Conservation (phyloP, 1,140 invertebrate genomes). For the Macrosteles quadrilineatus region DNA sequence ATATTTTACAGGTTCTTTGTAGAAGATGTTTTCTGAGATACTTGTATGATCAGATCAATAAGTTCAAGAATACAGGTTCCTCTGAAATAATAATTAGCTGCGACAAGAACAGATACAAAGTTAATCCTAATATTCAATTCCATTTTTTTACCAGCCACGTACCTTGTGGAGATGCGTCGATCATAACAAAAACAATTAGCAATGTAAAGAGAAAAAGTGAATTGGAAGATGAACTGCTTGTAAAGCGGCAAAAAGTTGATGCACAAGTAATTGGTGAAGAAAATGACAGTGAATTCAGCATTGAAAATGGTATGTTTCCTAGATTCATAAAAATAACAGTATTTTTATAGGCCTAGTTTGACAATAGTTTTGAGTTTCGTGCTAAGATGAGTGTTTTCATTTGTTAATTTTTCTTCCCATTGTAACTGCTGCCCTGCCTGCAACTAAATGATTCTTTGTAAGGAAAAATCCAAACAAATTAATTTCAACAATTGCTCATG, state of each 20-base stretch:
- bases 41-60: constrained; percentile 65
- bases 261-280: too few relatives aligned
- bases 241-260: constrained; percentile 27
- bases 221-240: constrained; percentile 8
- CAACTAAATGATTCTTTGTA: too few relatives aligned
- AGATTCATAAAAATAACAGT: too few relatives aligned
- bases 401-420: too few relatives aligned
- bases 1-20: constrained; percentile 62
- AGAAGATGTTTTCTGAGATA: constrained; percentile 80
- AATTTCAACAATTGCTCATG: too few relatives aligned
- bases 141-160: constrained; percentile 86
- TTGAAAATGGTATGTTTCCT: too few relatives aligned
- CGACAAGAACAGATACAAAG: constrained; percentile 49
- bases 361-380: too few relatives aligned
- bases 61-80: constrained; percentile 45
- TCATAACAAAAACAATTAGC: constrained; percentile 56
- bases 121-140: constrained; percentile 65
- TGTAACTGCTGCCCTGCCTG: too few relatives aligned
- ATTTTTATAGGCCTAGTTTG: too few relatives aligned
- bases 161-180: constrained; percentile 95
- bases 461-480: too few relatives aligned
- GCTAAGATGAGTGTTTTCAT: too few relatives aligned
- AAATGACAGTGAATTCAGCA: too few relatives aligned
- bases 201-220: constrained; percentile 41
- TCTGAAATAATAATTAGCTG: constrained; percentile 52